phyloP scores from a whole-genome alignment of 2,113 vertebrate species.

The Phalacrocorax aristotelis region DNA sequence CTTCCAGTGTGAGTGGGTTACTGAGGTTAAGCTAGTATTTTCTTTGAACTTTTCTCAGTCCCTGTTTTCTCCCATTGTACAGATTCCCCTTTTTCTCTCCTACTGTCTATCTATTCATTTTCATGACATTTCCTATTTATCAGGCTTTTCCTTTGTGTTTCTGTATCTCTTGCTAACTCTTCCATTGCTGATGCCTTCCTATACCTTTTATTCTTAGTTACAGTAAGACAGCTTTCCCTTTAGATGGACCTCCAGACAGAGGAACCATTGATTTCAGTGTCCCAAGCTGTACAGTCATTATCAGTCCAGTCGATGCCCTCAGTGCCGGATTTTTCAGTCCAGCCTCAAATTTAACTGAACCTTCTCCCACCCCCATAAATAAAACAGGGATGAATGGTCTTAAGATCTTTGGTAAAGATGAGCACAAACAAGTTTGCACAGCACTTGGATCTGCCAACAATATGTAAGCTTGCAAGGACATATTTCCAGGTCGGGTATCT shows the following conservation, averaged over 20 bases:
- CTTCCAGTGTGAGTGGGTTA: conserved; percentile 58
- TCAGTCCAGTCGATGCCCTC: background rate
- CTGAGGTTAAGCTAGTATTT: conserved; percentile 63
- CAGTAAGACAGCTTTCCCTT: conserved; percentile 24
- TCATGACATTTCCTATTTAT: conserved; percentile 59
- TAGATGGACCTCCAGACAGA: background rate
- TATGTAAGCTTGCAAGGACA: rapidly evolving
- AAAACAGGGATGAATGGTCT: background rate
- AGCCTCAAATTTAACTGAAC: background rate
- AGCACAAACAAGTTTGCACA: background rate
- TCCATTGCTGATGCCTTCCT: conserved; percentile 17
- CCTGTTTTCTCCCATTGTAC: conserved; percentile 2
- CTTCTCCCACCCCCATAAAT: background rate
- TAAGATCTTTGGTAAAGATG: background rate
- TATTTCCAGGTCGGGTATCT: background rate
- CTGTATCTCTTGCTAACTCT: conserved; percentile 24
- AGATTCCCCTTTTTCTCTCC: background rate
- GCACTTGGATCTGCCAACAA: background rate
- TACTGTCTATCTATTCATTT: conserved; percentile 41
- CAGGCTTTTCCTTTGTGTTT: background rate
- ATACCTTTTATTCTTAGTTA: background rate
- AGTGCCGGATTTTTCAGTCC: background rate
- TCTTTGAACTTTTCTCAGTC: conserved; percentile 59
- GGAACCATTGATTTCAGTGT: conserved; percentile 2
- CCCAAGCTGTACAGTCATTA: background rate